Conservation (phyloP, 2,113 vertebrate genomes). For the Cyprinodon variegatus region DNA sequence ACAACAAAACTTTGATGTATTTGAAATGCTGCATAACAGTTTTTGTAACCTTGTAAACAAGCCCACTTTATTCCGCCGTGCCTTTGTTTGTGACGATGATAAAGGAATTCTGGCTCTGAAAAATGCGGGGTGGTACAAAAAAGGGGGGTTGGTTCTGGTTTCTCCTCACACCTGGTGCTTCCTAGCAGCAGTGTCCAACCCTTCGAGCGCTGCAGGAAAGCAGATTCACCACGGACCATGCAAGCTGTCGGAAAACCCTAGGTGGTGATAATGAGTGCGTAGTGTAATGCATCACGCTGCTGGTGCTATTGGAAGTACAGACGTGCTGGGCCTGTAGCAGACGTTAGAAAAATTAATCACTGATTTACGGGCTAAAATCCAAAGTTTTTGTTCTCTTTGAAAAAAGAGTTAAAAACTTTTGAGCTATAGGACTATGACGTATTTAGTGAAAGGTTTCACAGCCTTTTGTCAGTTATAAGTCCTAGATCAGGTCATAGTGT, state of each 20-base stretch:
- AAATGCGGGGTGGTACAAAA: conserved; percentile 13
- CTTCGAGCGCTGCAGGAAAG: conserved; percentile 53
- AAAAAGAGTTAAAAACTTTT: conserved; percentile 17
- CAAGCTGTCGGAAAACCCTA: conserved; percentile 70
- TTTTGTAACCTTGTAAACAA: conserved; percentile 23
- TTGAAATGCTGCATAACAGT: conserved; percentile 7
- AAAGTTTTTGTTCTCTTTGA: conserved; percentile 48
- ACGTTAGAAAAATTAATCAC: conserved; percentile 59
- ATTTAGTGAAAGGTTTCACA: background rate
- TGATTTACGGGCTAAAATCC: conserved; percentile 55
- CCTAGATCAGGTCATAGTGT: background rate
- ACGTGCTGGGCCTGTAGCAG: conserved; percentile 53
- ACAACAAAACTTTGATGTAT: background rate
- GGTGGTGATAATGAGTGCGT: conserved; percentile 58
- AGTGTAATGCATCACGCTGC: conserved; percentile 64
- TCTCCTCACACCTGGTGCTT: conserved; percentile 58
- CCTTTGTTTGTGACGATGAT: conserved; percentile 36
- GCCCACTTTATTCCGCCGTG: conserved; percentile 7
- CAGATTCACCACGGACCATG: conserved; percentile 47
- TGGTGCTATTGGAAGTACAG: conserved; percentile 47
- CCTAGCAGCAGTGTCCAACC: conserved; percentile 58
- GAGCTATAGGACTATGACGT: background rate
- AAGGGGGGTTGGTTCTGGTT: conserved; percentile 64
- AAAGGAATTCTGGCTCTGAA: conserved; percentile 36
- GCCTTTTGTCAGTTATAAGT: background rate